phyloP scores from a whole-genome alignment of 2,797 vertebrate genomes.

The Ptychobarbus kaznakovi region DNA sequence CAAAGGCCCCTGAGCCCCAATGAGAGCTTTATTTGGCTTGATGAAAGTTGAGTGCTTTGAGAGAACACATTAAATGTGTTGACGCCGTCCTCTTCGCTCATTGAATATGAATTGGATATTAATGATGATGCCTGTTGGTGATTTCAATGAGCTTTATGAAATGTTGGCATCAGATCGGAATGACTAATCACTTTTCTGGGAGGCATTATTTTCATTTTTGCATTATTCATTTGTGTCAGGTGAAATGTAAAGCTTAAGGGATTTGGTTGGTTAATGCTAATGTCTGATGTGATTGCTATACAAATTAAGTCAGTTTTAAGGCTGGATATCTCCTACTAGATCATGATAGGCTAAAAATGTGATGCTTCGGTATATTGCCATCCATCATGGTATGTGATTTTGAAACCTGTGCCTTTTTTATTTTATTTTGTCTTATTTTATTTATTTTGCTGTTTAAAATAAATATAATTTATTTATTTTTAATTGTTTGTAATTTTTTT shows the following conservation, averaged over 20 bases:
- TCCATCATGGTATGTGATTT: not conserved
- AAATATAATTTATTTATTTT: not conserved
- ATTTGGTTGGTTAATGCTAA: not conserved
- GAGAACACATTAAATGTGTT: constrained; percentile 28
- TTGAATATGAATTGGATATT: constrained; percentile 38
- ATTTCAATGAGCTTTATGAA: constrained; percentile 27
- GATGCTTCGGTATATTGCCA: not conserved
- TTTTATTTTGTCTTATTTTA: not conserved
- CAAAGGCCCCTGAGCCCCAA: constrained; percentile 8
- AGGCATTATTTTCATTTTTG: constrained; percentile 36
- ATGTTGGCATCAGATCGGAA: not conserved
- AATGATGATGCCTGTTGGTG: constrained; percentile 29
- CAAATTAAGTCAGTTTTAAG: not conserved
- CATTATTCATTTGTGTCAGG: constrained; percentile 41
- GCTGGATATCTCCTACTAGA: not conserved
- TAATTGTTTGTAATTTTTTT: not conserved
- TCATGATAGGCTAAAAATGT: not conserved
- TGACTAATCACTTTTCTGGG: constrained; percentile 31
- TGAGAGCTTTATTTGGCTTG: constrained; percentile 45
- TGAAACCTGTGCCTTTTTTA: not conserved
- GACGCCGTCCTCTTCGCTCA: constrained; percentile 7
- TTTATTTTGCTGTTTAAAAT: not conserved
- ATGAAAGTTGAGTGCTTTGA: constrained; percentile 34
- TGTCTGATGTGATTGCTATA: constrained; percentile 4
- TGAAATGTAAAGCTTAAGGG: constrained; percentile 30